Evolutionary conservation across 2,113 vertebrate species (phyloP).

Genomic region (Edolisoma coerulescens): DNA sequence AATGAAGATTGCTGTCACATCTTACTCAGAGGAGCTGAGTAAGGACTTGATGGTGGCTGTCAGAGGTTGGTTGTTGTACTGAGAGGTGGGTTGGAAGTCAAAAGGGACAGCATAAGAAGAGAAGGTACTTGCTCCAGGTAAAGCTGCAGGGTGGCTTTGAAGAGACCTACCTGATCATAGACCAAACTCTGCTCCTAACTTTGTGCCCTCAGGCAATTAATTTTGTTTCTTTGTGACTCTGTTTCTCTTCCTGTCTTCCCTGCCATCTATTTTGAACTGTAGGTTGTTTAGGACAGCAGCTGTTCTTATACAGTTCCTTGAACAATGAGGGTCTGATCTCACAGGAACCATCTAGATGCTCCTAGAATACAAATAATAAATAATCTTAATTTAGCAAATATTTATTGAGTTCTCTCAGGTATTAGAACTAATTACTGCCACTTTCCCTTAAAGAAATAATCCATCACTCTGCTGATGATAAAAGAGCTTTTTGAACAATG

Average conservation of each 20-base stretch:
- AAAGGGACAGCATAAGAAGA: background rate
- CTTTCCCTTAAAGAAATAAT: conserved; percentile 45
- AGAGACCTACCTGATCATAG: background rate
- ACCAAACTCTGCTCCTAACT: background rate
- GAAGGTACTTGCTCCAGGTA: background rate
- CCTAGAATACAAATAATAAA: conserved; percentile 12
- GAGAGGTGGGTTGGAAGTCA: background rate
- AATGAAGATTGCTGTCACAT: background rate
- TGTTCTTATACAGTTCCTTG: background rate
- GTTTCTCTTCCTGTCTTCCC: background rate
- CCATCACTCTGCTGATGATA: conserved; percentile 17
- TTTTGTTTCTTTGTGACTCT: background rate
- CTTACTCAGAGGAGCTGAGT: background rate
- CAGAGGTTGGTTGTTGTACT: background rate
- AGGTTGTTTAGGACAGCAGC: background rate
- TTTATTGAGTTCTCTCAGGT: conserved; percentile 52
- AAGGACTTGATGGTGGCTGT: background rate
- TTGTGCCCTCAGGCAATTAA: background rate
- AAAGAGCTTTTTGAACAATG: conserved; percentile 30
- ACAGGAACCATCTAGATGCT: background rate
- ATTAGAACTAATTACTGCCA: conserved; percentile 39
- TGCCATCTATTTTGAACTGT: background rate
- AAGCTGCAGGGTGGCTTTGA: background rate
- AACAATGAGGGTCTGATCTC: background rate
- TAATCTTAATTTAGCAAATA: conserved; percentile 35